Conservation (phyloP, 2,888 invertebrate species). For the Julus scandinavius region DNA sequence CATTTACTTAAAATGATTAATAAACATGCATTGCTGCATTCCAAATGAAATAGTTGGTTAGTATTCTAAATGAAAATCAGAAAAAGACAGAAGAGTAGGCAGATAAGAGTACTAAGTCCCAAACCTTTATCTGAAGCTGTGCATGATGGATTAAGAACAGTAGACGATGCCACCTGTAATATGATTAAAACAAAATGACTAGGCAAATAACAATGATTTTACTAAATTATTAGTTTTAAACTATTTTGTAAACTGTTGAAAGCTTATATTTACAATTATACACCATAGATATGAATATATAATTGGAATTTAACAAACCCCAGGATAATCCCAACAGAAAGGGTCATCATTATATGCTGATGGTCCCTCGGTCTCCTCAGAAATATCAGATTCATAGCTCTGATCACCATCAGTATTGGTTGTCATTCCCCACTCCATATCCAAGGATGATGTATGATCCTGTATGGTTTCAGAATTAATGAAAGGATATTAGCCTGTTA, state of each 20-base stretch:
- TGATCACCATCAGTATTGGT: constrained; percentile 81
- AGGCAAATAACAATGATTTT: neutral
- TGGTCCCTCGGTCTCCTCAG: constrained; percentile 73
- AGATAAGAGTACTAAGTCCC: neutral
- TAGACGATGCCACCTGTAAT: constrained; percentile 51
- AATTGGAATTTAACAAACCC: constrained; percentile 65
- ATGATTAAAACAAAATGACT: neutral
- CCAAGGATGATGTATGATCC: constrained; percentile 61
- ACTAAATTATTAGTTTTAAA: neutral
- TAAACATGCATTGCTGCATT: neutral
- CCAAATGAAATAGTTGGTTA: neutral
- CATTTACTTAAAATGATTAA: constrained; percentile 33
- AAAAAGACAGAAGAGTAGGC: neutral
- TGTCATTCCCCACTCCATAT: constrained; percentile 87
- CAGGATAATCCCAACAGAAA: constrained; percentile 73
- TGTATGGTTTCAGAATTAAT: neutral
- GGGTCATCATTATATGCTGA: constrained; percentile 69
- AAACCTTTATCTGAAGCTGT: constrained; percentile 55
- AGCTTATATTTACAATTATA: neutral
- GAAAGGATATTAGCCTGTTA: neutral
- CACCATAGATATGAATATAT: neutral
- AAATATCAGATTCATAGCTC: constrained; percentile 80
- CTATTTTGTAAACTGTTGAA: neutral
- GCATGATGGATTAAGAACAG: constrained; percentile 48
- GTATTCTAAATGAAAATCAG: neutral